Evolutionary conservation across 2,797 vertebrate species (phyloP).

Genomic region (Lycodopsis pacificus): DNA sequence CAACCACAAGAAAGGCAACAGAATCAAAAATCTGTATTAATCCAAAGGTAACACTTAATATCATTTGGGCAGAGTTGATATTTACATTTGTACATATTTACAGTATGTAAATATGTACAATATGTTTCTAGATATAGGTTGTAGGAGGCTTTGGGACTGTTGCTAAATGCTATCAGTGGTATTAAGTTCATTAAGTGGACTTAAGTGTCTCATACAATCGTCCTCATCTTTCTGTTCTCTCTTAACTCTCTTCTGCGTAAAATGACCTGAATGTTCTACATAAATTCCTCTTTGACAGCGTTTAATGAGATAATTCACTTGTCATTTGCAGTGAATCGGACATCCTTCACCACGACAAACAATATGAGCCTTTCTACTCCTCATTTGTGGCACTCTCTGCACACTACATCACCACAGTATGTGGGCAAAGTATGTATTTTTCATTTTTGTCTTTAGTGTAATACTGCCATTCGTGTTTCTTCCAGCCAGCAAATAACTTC

Average conservation of each 20-base stretch:
- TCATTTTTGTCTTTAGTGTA: constrained; percentile 5
- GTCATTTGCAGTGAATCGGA: constrained; percentile 91
- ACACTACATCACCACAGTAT: constrained; percentile 99
- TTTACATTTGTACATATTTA: not conserved
- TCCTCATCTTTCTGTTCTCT: not conserved
- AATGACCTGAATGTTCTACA: not conserved
- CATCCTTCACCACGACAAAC: constrained; percentile 98
- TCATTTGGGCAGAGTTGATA: not conserved
- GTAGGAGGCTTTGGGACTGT: not conserved
- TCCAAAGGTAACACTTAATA: not conserved
- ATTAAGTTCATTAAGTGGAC: not conserved
- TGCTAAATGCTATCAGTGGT: not conserved
- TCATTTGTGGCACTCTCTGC: constrained; percentile 98
- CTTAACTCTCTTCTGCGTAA: not conserved
- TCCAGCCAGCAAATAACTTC: not conserved
- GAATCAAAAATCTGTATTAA: not conserved
- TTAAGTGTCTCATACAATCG: not conserved
- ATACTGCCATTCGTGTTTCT: not conserved
- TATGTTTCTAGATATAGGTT: not conserved
- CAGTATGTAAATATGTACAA: too few species aligned
- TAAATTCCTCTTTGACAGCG: not conserved
- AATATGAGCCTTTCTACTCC: constrained; percentile 99
- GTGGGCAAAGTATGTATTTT: constrained; percentile 93
- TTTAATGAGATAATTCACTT: constrained; percentile 34
- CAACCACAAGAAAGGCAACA: not conserved